A percentile compares a stretch with the other conserved stretches of the same genome.
Conservation (phyloP, 2,113 vertebrate species). For the Circaetus cinerascens region DNA sequence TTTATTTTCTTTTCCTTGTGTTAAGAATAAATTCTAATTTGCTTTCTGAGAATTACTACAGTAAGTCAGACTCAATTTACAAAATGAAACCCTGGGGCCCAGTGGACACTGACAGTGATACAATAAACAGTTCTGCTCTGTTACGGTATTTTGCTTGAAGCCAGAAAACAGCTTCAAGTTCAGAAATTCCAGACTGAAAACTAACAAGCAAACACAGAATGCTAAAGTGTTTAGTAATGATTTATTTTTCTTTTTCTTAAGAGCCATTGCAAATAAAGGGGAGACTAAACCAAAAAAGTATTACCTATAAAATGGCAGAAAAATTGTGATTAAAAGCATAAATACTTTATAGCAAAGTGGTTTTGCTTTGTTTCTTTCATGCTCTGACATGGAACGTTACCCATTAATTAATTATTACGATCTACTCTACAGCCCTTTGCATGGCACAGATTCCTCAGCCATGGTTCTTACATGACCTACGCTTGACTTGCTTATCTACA, state of each 20-base stretch:
- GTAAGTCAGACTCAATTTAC: slow-evolving; percentile 23
- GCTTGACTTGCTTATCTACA: background rate
- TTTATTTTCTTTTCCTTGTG: background rate
- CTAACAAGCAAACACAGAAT: background rate
- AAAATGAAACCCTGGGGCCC: slow-evolving; percentile 36
- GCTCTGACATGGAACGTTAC: background rate
- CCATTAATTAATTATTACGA: background rate
- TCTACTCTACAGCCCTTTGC: background rate
- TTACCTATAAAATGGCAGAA: background rate
- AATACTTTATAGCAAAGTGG: background rate
- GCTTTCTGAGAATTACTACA: slow-evolving; percentile 21
- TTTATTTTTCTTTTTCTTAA: background rate
- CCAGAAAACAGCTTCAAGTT: slow-evolving; percentile 10
- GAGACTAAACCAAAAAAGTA: background rate
- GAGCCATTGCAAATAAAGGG: background rate
- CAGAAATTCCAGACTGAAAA: slow-evolving; percentile 4
- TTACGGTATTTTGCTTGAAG: slow-evolving; percentile 7
- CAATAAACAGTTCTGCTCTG: background rate
- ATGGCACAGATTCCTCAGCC: background rate
- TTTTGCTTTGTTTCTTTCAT: background rate
- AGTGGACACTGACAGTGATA: slow-evolving; percentile 5
- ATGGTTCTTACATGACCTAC: background rate
- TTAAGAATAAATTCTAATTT: slow-evolving; percentile 43
- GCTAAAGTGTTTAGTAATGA: background rate
- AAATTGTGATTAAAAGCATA: background rate